Evolutionary conservation across 2,888 invertebrate species (phyloP), one percentile per base, ranked within the genome.

Genomic region (Cantharis lateralis): DNA sequence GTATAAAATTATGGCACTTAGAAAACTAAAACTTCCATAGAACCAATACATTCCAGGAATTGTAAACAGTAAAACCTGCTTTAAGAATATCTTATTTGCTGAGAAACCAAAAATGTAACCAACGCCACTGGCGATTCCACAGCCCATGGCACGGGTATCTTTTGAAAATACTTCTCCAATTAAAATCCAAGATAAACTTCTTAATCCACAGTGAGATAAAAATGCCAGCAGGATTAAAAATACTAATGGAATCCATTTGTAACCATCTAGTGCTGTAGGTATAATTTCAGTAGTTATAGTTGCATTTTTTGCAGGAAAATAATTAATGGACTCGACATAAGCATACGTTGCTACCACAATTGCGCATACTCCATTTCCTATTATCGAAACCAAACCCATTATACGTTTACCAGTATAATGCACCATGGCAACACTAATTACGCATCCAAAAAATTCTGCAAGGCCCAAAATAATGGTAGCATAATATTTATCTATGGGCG

Each of bases 71-170:
- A 90, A 87, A 0, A 93, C 89, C 92, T 94, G 92, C 80, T 89
- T 89, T 16, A 94, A 89, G 84, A 93, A 95, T 74, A 92, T 88
- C 86, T 95, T 95, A 84, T 95, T 95, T 0, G 94, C 90, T 3
- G 93, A 85, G 82, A 95, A 95, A 0, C 93, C 93, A 82, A 95
- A 93, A 26, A 95, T 89, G 84, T 95, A 95, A 4, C 94, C 94
- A 0, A 92, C 89, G 0, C 93, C 94, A n/a, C 94, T 92, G 0
- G 94, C 91, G 2, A 93, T 87, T 0, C 95, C 95, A 0, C 94
- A 93, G 0, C 94, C 95, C 0, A 91, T 91, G 1, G 94, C 92
- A 24, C 95, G 89, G 0, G 93, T 93, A 77, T 92, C 91, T 0
- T 92, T 91, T 32, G 93, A 92, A 84, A 91, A 94, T 77, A 95